phyloP scores from a whole-genome alignment of 2,113 vertebrate genomes.

The Lagenorhynchus albirostris region DNA sequence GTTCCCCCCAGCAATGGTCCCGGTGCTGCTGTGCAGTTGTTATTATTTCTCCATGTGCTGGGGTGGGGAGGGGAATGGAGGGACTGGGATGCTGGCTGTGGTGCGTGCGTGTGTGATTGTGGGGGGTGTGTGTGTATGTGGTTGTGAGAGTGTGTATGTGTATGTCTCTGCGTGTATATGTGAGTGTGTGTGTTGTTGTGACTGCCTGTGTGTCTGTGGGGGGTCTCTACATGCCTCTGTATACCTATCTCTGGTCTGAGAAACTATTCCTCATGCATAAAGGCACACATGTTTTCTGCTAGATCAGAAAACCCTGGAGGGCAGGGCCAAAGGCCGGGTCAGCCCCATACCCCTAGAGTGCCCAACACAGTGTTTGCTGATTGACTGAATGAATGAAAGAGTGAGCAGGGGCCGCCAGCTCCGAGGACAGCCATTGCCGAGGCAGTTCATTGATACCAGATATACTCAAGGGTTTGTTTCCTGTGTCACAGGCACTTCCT shows the following conservation, averaged over 20 bases:
- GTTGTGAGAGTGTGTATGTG: not conserved
- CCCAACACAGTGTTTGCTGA: not conserved
- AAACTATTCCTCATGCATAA: not conserved
- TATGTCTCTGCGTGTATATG: not conserved
- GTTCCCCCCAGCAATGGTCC: constrained; percentile 44
- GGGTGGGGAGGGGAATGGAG: not conserved
- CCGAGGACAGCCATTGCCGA: not conserved
- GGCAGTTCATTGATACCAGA: not conserved
- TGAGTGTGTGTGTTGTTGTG: not conserved
- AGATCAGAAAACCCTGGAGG: not conserved
- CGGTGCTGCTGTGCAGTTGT: not conserved
- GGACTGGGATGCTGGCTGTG: not conserved
- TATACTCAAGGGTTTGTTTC: not conserved
- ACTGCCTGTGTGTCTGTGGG: fast-evolving
- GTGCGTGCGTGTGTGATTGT: not conserved
- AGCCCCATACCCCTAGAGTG: no score
- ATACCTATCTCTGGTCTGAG: not conserved
- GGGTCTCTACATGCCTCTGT: not conserved
- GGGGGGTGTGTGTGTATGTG: not conserved
- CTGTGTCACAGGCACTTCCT: not conserved
- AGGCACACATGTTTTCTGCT: not conserved
- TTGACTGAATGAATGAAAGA: not conserved
- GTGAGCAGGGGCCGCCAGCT: not conserved
- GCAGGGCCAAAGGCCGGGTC: not conserved
- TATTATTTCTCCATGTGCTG: not conserved